Conservation (phyloP, 2,888 invertebrate genomes). For the Gisinianus flammeolus region DNA sequence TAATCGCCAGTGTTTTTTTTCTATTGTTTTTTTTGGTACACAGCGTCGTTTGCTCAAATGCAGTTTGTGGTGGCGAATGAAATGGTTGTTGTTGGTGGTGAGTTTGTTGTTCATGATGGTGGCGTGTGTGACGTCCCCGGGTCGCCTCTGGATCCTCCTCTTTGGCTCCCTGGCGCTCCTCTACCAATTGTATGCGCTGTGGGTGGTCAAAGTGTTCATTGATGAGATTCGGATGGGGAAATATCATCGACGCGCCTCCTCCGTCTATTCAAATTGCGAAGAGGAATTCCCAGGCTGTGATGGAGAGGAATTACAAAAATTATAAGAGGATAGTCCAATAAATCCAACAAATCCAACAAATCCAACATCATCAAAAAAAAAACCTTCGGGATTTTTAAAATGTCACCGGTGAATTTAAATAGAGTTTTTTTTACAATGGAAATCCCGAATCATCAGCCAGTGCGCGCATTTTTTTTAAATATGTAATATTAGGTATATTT, state of each 20-base stretch:
- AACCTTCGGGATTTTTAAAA: too few species aligned
- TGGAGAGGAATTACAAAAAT: conserved; percentile 24
- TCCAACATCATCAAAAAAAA: too few species aligned
- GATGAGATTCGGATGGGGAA: conserved; percentile 26
- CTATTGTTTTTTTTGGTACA: background rate
- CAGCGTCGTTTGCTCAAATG: conserved; percentile 20
- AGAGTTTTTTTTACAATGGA: too few species aligned
- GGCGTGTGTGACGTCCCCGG: conserved; percentile 14
- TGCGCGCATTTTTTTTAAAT: too few species aligned
- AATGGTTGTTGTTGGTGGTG: conserved; percentile 3
- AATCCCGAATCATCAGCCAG: too few species aligned
- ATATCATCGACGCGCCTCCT: conserved; percentile 20
- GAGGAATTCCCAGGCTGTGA: conserved; percentile 9
- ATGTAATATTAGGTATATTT: too few species aligned
- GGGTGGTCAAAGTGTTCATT: conserved; percentile 16
- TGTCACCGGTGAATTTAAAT: too few species aligned
- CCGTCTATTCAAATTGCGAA: conserved; percentile 20
- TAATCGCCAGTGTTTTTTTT: background rate
- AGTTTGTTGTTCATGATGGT: conserved; percentile 30
- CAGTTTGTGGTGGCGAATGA: conserved; percentile 26
- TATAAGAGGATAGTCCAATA: too few species aligned
- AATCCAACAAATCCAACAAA: too few species aligned
- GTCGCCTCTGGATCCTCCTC: conserved; percentile 17
- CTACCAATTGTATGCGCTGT: conserved; percentile 20
- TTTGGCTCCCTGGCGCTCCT: background rate